These are phyloP conservation scores for Pomatostomus ruficeps DNA, from an alignment of 2,113 vertebrate genomes.

Conservation along the genomic window DNA sequence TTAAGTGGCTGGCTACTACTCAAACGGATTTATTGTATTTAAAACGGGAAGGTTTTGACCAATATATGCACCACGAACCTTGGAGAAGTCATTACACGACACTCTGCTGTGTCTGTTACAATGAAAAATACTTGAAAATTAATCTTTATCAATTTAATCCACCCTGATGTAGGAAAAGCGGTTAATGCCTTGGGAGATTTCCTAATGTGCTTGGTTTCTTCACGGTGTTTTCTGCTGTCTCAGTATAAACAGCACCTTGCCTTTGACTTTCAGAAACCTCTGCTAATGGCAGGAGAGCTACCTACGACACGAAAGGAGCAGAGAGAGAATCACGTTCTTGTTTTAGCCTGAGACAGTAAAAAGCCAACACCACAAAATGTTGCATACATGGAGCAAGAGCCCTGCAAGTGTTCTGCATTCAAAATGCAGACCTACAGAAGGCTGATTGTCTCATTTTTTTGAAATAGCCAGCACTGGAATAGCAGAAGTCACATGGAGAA, in stretches of 20 bases:
- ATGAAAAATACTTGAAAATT: not conserved
- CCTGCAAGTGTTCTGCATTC: conserved; percentile 48
- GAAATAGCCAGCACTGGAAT: conserved; percentile 24
- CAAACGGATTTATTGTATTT: not conserved
- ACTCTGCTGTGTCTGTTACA: not conserved
- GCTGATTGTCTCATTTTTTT: conserved; percentile 33
- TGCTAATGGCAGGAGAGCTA: not conserved
- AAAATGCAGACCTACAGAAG: conserved; percentile 43
- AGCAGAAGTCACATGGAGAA: conserved; percentile 47
- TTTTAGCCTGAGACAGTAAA: not conserved
- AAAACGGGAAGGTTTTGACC: not conserved
- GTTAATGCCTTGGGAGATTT: not conserved
- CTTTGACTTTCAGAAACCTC: not conserved
- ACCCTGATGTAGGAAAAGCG: not conserved
- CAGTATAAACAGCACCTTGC: not conserved
- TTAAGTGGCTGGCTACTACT: not conserved
- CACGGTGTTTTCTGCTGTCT: not conserved
- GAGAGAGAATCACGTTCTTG: not conserved
- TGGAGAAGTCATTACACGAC: not conserved
- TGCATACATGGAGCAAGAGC: conserved; percentile 25
- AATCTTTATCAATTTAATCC: not conserved
- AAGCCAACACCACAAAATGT: conserved; percentile 9
- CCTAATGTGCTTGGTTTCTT: not conserved
- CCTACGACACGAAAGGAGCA: not conserved
- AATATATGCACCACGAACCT: not conserved